Conservation (phyloP, 1,140 invertebrate genomes). For the Zaprionus davidi region DNA sequence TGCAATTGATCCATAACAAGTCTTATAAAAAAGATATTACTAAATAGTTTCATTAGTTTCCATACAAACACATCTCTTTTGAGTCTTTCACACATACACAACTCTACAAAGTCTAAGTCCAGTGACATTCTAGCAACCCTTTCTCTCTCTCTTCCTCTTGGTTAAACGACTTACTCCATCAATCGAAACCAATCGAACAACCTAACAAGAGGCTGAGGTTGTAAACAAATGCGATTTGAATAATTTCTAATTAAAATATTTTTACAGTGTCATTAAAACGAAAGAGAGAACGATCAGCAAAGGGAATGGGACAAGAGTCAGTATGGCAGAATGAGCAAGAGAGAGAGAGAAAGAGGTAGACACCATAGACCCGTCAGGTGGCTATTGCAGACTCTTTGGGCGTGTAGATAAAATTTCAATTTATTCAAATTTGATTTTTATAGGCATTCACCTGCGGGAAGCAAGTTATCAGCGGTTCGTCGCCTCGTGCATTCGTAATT, state of each 20-base stretch:
- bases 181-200: background rate
- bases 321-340: no score
- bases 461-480: constrained; percentile 39
- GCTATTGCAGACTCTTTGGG: constrained; percentile 48
- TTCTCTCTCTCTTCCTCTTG: background rate
- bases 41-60: background rate
- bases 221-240: constrained; percentile 61
- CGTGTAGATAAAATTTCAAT: constrained; percentile 64
- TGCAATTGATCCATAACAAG: background rate
- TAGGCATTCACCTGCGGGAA: constrained; percentile 67
- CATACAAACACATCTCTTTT: background rate
- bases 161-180: background rate
- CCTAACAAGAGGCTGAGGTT: constrained; percentile 12
- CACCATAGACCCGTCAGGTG: constrained; percentile 7
- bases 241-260: constrained; percentile 76
- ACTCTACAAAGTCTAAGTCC: background rate
- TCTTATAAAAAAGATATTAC: background rate
- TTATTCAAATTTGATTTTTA: constrained; percentile 72
- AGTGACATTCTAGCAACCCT: background rate
- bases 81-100: background rate
- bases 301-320: no score
- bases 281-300: background rate
- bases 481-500: constrained; percentile 69
- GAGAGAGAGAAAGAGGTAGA: background rate
- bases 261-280: constrained; percentile 44